Conservation (phyloP, 1,140 invertebrate species). For the Vollenhovia emeryi region DNA sequence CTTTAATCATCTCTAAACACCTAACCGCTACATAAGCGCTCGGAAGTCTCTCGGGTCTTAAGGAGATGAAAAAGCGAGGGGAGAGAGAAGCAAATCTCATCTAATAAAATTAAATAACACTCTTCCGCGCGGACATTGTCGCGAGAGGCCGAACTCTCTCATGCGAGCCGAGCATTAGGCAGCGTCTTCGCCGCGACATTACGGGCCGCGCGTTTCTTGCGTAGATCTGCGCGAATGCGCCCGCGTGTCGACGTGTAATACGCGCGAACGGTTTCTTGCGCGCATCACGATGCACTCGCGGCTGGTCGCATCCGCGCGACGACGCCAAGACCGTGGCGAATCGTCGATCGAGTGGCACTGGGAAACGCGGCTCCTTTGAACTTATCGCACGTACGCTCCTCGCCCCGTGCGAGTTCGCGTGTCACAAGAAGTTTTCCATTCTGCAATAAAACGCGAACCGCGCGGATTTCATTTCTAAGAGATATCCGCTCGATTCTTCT, state of each 20-base stretch:
- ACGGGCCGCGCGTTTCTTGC: constrained; percentile 74
- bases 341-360: constrained; percentile 48
- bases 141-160: constrained; percentile 56
- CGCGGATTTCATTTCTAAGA: background rate
- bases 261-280: constrained; percentile 71
- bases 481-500: background rate
- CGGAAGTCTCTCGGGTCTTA: constrained; percentile 13
- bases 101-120: constrained; percentile 42
- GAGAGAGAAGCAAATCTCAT: background rate
- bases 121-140: constrained; percentile 33
- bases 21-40: background rate
- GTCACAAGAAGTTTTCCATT: background rate
- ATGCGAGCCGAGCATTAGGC: constrained; percentile 78
- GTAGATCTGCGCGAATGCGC: constrained; percentile 42
- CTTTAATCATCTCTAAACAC: background rate
- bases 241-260: constrained; percentile 64
- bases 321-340: constrained; percentile 41
- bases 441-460: background rate
- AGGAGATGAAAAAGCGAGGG: background rate
- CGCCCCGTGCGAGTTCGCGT: background rate
- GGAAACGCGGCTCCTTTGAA: constrained; percentile 42
- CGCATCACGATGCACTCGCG: constrained; percentile 60
- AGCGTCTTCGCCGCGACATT: constrained; percentile 68
- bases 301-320: constrained; percentile 37
- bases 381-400: background rate